Conservation (phyloP, 2,113 vertebrate species). For the human region GRCh38 chr13:18948501-18949000, state of each 20-base stretch:
- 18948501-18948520: background rate
- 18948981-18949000: too few relatives aligned
- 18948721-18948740: accelerated
- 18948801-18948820: background rate
- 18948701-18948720: background rate
- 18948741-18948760: background rate
- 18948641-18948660: background rate
- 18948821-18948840: accelerated
- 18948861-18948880: background rate
- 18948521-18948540: background rate
- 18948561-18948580: background rate
- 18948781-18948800: too few relatives aligned
- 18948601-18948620: background rate
- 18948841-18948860: background rate
- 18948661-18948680: background rate
- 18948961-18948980: too few relatives aligned
- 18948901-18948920: background rate
- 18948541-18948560: background rate
- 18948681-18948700: background rate
- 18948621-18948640: background rate
- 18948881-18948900: too few relatives aligned
- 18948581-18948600: too few relatives aligned
- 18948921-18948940: background rate
- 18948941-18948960: background rate
- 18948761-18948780: background rate